Conservation (phyloP, 1,140 invertebrate species). For the Ceratina calcarata region DNA sequence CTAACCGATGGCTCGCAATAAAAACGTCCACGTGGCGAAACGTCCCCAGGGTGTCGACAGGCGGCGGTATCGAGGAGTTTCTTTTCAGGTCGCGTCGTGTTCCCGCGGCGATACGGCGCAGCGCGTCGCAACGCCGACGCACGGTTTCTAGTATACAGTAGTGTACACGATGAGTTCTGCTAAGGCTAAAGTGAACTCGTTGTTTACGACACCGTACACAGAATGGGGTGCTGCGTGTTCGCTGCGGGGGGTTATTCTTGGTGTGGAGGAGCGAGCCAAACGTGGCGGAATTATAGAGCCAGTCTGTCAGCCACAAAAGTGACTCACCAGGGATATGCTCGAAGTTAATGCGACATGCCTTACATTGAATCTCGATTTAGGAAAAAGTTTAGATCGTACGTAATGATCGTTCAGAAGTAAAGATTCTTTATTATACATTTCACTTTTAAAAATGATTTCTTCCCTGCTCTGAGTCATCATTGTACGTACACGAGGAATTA, state of each 20-base stretch:
- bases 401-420: no score
- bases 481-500: no score
- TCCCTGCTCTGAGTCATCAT: no score
- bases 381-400: no score
- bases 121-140: no score
- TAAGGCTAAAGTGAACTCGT: slow-evolving; percentile 16
- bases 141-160: no score
- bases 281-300: slow-evolving; percentile 15
- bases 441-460: no score
- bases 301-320: slow-evolving; percentile 3
- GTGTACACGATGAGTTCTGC: no score
- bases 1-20: slow-evolving; percentile 4
- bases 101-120: background rate
- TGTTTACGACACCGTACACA: slow-evolving; percentile 28
- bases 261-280: background rate
- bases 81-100: background rate
- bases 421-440: no score
- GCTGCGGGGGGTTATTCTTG: slow-evolving; percentile 30
- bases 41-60: background rate
- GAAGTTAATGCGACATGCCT: background rate
- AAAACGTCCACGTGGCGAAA: slow-evolving; percentile 22
- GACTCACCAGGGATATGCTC: background rate
- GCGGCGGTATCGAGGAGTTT: slow-evolving; percentile 3
- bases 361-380: slow-evolving; percentile 27
- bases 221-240: slow-evolving; percentile 23